Percentiles rank a stretch among this genome's conserved stretches.
Conservation (phyloP, 2,113 vertebrate species). For the Pongo abelii region DNA sequence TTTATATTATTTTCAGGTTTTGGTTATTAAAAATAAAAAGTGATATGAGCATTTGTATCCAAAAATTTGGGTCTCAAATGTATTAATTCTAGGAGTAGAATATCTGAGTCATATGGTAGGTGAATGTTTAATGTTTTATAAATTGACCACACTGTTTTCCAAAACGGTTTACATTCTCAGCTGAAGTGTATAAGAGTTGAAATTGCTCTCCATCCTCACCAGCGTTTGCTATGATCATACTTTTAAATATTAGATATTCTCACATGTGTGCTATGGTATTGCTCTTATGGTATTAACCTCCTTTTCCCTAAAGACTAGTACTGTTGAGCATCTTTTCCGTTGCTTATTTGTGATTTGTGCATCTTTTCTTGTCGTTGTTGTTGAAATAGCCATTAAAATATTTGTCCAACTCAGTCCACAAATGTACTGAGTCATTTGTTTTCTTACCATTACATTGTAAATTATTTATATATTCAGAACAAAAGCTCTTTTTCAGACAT, state of each 20-base stretch:
- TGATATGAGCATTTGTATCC: background rate
- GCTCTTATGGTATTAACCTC: background rate
- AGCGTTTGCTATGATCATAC: background rate
- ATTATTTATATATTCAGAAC: background rate
- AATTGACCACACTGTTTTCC: background rate
- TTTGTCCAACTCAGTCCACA: background rate
- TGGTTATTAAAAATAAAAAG: background rate
- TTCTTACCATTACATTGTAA: background rate
- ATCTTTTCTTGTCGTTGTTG: background rate
- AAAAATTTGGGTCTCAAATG: background rate
- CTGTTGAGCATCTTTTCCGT: accelerated
- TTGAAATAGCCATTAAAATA: background rate
- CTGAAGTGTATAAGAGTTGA: accelerated
- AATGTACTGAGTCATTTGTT: background rate
- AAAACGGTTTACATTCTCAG: too few relatives aligned
- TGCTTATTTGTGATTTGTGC: background rate
- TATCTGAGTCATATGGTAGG: too few relatives aligned
- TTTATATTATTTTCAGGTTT: background rate
- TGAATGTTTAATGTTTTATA: background rate
- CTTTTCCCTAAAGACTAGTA: too few relatives aligned
- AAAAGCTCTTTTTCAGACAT: background rate
- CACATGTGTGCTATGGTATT: accelerated
- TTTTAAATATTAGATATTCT: accelerated
- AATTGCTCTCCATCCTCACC: accelerated
- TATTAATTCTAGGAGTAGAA: background rate